Evolutionary conservation across 92 coral and sea anemone genomes (phyloP).

Genomic region (Epizoanthus rinbou): DNA sequence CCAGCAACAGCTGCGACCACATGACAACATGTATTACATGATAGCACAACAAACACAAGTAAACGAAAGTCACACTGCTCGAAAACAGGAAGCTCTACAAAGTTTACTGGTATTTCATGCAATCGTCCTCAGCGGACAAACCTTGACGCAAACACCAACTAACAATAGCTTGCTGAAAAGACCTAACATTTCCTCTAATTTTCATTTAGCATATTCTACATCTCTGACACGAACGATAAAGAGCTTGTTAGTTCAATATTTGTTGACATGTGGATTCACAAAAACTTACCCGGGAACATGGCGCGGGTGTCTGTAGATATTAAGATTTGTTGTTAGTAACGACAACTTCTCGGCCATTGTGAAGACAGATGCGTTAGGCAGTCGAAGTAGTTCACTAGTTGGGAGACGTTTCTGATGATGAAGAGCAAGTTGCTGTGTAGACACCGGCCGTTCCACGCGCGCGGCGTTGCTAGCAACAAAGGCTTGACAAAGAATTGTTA

Average conservation of each 20-base stretch:
- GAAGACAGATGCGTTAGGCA: neutral
- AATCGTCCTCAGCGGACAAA: too few relatives aligned
- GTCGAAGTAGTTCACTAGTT: neutral
- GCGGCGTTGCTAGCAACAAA: constrained; percentile 44
- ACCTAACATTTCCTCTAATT: too few relatives aligned
- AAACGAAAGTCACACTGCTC: too few relatives aligned
- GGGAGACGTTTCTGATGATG: neutral
- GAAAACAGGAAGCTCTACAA: too few relatives aligned
- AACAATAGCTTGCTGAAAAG: too few relatives aligned
- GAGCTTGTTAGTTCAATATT: neutral
- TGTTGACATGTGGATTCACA: constrained; percentile 11
- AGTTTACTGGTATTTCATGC: too few relatives aligned
- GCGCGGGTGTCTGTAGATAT: constrained; percentile 84
- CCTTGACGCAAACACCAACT: too few relatives aligned
- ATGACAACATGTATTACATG: too few relatives aligned
- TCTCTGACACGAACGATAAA: neutral
- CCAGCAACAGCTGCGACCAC: too few relatives aligned
- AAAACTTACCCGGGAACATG: constrained; percentile 94
- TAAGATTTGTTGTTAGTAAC: constrained; percentile 83
- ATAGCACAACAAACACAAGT: too few relatives aligned
- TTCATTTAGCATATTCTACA: too few relatives aligned
- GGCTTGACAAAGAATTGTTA: constrained; percentile 12
- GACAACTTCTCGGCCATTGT: constrained; percentile 74
- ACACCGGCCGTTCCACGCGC: neutral
- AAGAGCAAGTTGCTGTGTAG: neutral